Evolutionary conservation across 2,888 invertebrate species (phyloP), one percentile per base, ranked within the genome.

Genomic region (Cosmia pyralina): DNA sequence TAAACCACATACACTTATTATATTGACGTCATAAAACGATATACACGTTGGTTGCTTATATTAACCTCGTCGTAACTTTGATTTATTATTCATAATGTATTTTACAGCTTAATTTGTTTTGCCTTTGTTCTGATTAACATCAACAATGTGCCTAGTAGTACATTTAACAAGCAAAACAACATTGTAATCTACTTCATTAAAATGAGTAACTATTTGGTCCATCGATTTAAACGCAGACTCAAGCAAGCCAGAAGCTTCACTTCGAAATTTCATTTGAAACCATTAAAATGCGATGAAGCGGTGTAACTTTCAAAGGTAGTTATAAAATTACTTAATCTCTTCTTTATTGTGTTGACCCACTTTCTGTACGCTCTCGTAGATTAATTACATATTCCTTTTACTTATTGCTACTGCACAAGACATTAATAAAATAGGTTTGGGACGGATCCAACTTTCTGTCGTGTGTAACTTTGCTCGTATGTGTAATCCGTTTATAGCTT

Each of bases 381-480:
- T 91, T 92, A 92, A 92, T 93, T 89, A 90, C 86, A 85, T 90
- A 91, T 91, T 91, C 90, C 86, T 89, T 84, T 92, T 90, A 91
- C 88, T 89, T 90, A 90, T 87, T 85, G 85, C 88, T 77, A 87
- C 89, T 89, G 89, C 88, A 89, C 85, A 89, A 87, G 87, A 90
- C 89, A 88, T 91, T 87, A 90, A 91, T 92, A 89, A 90, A 90
- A 88, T 86, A 86, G 83, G 83, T 85, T 92, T 93, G 93, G 93
- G 82, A 82, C 77, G 59, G 74, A 77, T 90, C 92, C 93, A 93
- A 93, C 80, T 89, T 89, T 88, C 75, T 60, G 65, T 71, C 63
- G 63, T 81, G 76, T 77, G 75, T 81, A 72, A 76, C 73, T 78
- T 83, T 81, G 66, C 69, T 70, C 77, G 76, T 79, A 68, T 84